Evolutionary conservation across 2,888 invertebrate genomes (phyloP), one percentile per base, ranked within the genome.

Genomic region (Dyspetes luteomarginatus): DNA sequence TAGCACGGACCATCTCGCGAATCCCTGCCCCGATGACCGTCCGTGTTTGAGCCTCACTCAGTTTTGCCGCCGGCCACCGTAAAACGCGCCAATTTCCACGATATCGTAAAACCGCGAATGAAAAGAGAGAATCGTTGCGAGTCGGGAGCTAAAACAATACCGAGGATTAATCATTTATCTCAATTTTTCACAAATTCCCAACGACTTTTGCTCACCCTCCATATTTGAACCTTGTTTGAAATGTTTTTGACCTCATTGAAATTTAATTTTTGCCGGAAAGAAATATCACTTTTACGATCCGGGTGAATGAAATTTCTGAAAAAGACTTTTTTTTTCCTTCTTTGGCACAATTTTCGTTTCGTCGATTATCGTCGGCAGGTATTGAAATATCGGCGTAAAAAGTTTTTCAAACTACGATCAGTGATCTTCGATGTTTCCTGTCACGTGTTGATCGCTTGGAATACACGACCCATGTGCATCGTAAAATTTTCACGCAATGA

Each of bases 1-100:
- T 89, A 88, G 88, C 90, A 89, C 89, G 90, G 88, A 89, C 89
- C 90, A 90, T 90, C 73, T 74, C 90, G 90, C 88, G 89, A 89
- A 90, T 89, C 89, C 90, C 89, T 87, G 89, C 86, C 84, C 85
- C 86, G 82, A 81, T 84, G 84, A 85, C 82, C 79, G 36, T 58
- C 48, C 22, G 19, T 28, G 48, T 62, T 64, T 65, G 45, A 83
- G 84, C 84, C 48, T 15, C 65, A 36, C 78, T 36, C 30, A 26
- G 65, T 30, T 58, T 67, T 43, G 68, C 75, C 81, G 76, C 78
- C 81, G 73, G 75, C 73, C 52, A 73, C 48, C 48, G 48, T 48
- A 48, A 17, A 48, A 48, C 48, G 15, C 48, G 48, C 48, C 15
- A 48, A 48, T 5, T n/a, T 5, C 15, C 15, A 17, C 48, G 48